Conservation (phyloP, 2,888 invertebrate genomes). For the Andrena camellia region DNA sequence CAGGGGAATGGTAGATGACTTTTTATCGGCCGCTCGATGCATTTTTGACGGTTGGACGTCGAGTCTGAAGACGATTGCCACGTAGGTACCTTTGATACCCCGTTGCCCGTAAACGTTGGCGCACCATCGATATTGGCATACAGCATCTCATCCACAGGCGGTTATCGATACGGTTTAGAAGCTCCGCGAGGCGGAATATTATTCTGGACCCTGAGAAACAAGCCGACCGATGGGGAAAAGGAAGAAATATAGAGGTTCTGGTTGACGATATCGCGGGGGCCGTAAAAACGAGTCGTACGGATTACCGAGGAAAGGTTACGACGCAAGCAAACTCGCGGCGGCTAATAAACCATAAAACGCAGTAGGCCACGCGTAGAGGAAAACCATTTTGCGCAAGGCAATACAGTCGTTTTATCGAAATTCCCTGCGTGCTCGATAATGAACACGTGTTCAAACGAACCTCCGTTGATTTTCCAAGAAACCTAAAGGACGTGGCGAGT, state of each 20-base stretch:
- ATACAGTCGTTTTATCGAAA: conserved; percentile 21
- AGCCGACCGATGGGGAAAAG: conserved; percentile 27
- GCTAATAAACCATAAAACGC: conserved; percentile 69
- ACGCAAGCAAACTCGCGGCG: conserved; percentile 49
- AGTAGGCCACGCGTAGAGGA: conserved; percentile 21
- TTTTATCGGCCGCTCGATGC: not conserved
- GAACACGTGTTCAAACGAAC: not conserved
- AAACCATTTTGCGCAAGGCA: not conserved
- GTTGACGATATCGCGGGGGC: conserved; percentile 48
- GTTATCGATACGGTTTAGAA: conserved; percentile 46
- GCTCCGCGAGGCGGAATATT: conserved; percentile 13
- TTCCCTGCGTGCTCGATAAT: conserved; percentile 28
- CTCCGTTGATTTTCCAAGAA: conserved; percentile 26
- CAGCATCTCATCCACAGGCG: not conserved
- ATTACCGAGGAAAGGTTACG: conserved; percentile 63
- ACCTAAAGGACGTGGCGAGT: conserved; percentile 8
- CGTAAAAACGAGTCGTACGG: conserved; percentile 58
- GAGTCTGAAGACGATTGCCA: conserved; percentile 15
- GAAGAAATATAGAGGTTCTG: not conserved
- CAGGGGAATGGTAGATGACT: not conserved
- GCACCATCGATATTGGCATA: conserved; percentile 18
- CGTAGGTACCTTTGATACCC: conserved; percentile 21
- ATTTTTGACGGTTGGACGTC: conserved; percentile 17
- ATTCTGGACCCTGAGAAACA: conserved; percentile 36
- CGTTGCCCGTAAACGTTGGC: conserved; percentile 10